Conservation (phyloP, 2,113 vertebrate genomes). For the Stictonetta naevosa region DNA sequence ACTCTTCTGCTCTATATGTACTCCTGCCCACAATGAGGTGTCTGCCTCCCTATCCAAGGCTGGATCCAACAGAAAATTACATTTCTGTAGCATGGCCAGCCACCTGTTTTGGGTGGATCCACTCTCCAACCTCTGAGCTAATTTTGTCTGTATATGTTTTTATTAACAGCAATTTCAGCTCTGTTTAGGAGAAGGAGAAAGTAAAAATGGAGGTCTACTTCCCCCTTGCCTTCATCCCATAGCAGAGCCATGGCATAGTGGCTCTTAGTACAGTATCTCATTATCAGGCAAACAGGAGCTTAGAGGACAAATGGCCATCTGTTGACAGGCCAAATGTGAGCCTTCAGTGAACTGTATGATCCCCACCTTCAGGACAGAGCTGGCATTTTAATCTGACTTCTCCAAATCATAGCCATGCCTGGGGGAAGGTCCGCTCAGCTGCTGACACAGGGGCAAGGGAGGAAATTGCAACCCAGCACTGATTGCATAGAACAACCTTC, state of each 20-base stretch:
- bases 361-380: background rate
- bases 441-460: background rate
- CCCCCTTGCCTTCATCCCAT: background rate
- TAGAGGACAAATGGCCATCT: conserved; percentile 11
- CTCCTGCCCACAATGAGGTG: background rate
- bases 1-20: background rate
- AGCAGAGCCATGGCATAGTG: background rate
- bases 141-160: background rate
- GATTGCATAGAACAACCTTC: background rate
- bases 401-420: background rate
- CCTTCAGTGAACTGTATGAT: background rate
- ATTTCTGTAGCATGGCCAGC: background rate
- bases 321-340: background rate
- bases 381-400: background rate
- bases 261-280: background rate
- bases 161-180: background rate
- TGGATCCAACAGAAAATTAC: background rate
- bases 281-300: background rate
- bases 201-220: background rate
- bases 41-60: background rate
- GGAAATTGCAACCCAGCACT: background rate
- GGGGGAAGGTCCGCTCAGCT: background rate
- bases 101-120: background rate
- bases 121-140: background rate
- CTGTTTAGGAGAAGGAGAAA: background rate